A percentile compares a stretch with the other conserved stretches of the same genome.
Evolutionary conservation across 2,888 invertebrate genomes (phyloP).

Genomic region (Tholera decimalis): DNA sequence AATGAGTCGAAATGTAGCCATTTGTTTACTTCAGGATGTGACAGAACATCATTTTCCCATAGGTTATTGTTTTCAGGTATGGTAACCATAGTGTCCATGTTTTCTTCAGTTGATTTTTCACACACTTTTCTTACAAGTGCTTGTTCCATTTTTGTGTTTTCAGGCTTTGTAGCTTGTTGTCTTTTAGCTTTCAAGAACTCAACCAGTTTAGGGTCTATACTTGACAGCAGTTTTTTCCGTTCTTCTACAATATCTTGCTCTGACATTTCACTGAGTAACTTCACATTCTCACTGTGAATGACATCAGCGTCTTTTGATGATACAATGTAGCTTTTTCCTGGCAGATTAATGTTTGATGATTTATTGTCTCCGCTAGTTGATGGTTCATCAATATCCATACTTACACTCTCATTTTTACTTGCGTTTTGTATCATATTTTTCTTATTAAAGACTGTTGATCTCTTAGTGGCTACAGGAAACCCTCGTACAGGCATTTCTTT

Average conservation of each 20-base stretch:
- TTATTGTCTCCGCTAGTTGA: constrained; percentile 41
- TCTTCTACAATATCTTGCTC: constrained; percentile 95
- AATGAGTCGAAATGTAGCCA: constrained; percentile 97
- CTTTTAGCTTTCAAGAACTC: constrained; percentile 91
- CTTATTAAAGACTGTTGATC: constrained; percentile 76
- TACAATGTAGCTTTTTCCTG: constrained; percentile 86
- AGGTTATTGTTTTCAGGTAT: constrained; percentile 73
- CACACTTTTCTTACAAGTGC: constrained; percentile 15
- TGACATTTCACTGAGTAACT: constrained; percentile 93
- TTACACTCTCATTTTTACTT: constrained; percentile 23
- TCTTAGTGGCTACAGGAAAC: constrained; percentile 88
- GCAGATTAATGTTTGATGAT: constrained; percentile 68
- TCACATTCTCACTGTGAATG: constrained; percentile 95
- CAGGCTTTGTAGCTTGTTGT: constrained; percentile 57
- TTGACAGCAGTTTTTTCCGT: constrained; percentile 92
- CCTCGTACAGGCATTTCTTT: constrained; percentile 82
- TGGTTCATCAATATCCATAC: constrained; percentile 79
- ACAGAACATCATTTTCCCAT: constrained; percentile 91
- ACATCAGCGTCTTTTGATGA: constrained; percentile 87
- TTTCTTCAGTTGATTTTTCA: constrained; percentile 56
- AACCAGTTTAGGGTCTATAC: constrained; percentile 93
- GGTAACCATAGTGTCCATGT: constrained; percentile 75
- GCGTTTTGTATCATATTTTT: constrained; percentile 64
- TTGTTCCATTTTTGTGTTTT: constrained; percentile 33
- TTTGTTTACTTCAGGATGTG: constrained; percentile 92